These are phyloP conservation scores for Sarcophilus harrisii DNA, from an alignment of 2,797 vertebrate genomes.

Conservation along the genomic window DNA sequence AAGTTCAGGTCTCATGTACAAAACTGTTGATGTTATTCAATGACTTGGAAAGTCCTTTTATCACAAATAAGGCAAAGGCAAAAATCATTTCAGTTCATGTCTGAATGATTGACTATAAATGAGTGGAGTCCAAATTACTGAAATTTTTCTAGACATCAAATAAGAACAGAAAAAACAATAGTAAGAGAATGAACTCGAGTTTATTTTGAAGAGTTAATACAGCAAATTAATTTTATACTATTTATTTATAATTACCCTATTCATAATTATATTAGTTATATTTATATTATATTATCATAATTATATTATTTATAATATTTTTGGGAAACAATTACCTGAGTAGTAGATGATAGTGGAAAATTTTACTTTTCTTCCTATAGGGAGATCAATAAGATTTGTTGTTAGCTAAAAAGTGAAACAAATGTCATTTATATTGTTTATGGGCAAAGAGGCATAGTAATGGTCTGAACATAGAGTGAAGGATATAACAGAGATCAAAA, in stretches of 20 bases:
- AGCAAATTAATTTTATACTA: not conserved
- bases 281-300: no score
- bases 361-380: not conserved
- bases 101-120: conserved; percentile 34
- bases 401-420: not conserved
- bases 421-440: not conserved
- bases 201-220: not conserved
- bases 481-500: not conserved
- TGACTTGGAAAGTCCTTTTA: not conserved
- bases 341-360: not conserved
- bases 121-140: conserved; percentile 9
- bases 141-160: conserved; percentile 29
- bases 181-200: not conserved
- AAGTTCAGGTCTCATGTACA: conserved; percentile 4
- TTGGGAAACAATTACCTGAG: not conserved
- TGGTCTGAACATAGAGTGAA: not conserved
- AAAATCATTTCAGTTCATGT: conserved; percentile 24
- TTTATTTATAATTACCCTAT: no score
- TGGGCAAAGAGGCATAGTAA: not conserved
- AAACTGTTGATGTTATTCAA: conserved; percentile 31
- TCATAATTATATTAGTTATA: no score
- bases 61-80: not conserved
- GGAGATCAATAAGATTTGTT: not conserved
- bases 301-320: not conserved
- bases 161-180: not conserved